Evolutionary conservation across 1,140 invertebrate species (phyloP).

Genomic region (Euwallacea fornicatus): DNA sequence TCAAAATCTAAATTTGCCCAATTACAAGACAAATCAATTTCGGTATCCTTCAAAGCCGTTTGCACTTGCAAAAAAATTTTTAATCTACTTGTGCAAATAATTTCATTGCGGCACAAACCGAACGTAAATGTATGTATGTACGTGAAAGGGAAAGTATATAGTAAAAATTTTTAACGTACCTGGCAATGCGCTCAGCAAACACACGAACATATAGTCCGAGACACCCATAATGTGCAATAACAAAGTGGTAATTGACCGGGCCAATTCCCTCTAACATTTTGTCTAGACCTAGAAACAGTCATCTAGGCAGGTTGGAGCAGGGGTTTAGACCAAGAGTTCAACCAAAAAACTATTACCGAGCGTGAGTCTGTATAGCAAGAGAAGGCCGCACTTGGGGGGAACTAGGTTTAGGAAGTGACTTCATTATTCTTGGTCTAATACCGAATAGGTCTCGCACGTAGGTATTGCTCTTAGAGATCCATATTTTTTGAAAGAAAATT

Average conservation of each 20-base stretch:
- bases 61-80: neutral
- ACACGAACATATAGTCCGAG: constrained; percentile 47
- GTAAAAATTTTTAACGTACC: constrained; percentile 41
- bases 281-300: constrained; percentile 16
- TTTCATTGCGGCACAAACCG: too few species aligned
- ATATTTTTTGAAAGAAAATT: too few species aligned
- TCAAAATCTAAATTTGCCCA: neutral
- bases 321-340: constrained; percentile 6
- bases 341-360: too few species aligned
- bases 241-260: constrained; percentile 35
- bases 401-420: too few species aligned
- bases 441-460: too few species aligned
- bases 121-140: too few species aligned
- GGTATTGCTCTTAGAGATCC: too few species aligned
- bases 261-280: constrained; percentile 19
- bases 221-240: constrained; percentile 41
- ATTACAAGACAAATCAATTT: neutral
- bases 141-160: constrained; percentile 14
- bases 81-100: neutral
- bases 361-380: too few species aligned
- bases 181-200: constrained; percentile 46
- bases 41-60: neutral
- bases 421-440: too few species aligned
- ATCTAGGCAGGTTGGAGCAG: constrained; percentile 17
- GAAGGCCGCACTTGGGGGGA: too few species aligned